phyloP scores from a whole-genome alignment of 2,113 vertebrate species.

The Galemys pyrenaicus region DNA sequence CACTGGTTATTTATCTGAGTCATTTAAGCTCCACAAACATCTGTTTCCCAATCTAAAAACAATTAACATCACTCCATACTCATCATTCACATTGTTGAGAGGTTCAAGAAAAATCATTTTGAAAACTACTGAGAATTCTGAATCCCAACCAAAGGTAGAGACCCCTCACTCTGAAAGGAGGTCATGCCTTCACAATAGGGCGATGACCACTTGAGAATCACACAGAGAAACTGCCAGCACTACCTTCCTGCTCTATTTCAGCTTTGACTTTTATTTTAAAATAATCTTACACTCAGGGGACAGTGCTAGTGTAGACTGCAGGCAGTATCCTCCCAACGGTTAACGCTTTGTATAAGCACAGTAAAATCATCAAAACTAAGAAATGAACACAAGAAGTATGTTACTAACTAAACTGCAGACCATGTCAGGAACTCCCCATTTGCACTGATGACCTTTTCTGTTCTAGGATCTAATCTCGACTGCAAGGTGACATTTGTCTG shows the following conservation, averaged over 20 bases:
- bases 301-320: background rate
- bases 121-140: background rate
- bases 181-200: background rate
- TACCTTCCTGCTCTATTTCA: background rate
- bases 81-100: background rate
- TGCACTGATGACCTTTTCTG: background rate
- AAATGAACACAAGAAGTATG: background rate
- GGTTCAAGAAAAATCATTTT: background rate
- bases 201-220: background rate
- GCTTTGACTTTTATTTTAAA: background rate
- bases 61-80: background rate
- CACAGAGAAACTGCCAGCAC: background rate
- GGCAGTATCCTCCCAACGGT: fast-evolving
- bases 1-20: background rate
- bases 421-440: background rate
- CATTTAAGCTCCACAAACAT: background rate
- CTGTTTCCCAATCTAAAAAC: background rate
- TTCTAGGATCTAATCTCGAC: background rate
- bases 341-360: background rate
- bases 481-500: background rate
- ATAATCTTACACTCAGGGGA: background rate
- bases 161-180: background rate
- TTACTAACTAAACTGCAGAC: background rate
- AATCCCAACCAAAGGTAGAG: background rate
- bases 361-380: background rate